phyloP scores from a whole-genome alignment of 35 echinoderm and acorn worm species.

The Heliocidaris tuberculata region DNA sequence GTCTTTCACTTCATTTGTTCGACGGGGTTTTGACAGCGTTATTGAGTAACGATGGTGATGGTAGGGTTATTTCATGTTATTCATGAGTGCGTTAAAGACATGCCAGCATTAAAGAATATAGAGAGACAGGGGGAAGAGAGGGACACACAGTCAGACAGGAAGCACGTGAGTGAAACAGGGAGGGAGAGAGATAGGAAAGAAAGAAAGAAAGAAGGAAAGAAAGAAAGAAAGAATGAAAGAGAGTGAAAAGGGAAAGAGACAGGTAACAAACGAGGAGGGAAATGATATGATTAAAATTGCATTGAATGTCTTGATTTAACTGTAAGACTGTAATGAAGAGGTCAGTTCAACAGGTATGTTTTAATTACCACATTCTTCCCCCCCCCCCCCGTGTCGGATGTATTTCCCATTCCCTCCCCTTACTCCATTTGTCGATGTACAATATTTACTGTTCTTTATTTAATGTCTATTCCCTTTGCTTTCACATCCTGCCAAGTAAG shows the following conservation, averaged over 20 bases:
- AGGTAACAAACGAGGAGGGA: not conserved
- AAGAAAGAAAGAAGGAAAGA: no score
- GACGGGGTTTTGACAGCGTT: not conserved
- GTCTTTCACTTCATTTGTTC: not conserved
- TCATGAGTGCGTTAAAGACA: not conserved
- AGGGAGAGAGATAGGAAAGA: not conserved
- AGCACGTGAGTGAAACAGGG: not conserved
- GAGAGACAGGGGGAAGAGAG: not conserved
- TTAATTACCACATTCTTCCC: not conserved
- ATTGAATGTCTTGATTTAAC: no score
- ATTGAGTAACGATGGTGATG: not conserved
- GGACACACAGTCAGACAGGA: not conserved
- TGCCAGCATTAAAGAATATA: not conserved
- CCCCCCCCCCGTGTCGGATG: no score
- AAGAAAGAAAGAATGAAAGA: no score
- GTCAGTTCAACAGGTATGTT: not conserved
- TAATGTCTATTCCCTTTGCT: not conserved
- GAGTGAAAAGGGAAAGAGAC: not conserved
- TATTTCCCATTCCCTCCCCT: not conserved
- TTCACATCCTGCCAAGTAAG: not conserved
- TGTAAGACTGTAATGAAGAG: no score
- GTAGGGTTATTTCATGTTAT: no score
- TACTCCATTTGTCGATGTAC: not conserved
- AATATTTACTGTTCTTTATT: not conserved
- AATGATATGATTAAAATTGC: not conserved